Evolutionary conservation across 1,140 invertebrate species (phyloP), one percentile per base, ranked within the genome.

Genomic region (Prorops nasuta): DNA sequence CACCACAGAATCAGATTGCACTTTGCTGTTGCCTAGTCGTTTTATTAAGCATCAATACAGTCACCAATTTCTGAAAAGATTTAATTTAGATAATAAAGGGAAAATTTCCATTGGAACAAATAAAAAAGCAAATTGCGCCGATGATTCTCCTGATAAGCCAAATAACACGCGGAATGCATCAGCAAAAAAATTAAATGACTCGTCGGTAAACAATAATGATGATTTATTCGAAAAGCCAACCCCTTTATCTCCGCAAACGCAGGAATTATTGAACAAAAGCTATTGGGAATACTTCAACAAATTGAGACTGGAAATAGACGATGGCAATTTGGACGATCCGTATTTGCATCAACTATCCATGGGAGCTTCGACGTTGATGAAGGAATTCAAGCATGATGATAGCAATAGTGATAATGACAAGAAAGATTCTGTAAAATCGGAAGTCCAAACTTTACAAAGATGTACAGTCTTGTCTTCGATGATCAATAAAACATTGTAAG

Each of bases 221-320:
- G 38, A 51, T 10, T 8, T 3, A 6, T 35, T 45, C 2, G 45
- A 58, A 16, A 56, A 46, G 40, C 36, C 49, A 17, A 64, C 42
- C 15, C 20, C n/a, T n/a, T 64, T 74, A 22, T 49, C 69, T 0
- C 20, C 58, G 2, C 67, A 72, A 44, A 72, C 71, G 2, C 67
- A 65, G 47, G 46, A 53, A 39, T 40, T 70, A 6, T 43, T 74
- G 9, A 72, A 56, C 32, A 65, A 69, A 45, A 72, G 55, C 56
- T 74, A 74, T 41, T 65, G 68, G 49, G 60, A 72, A 1, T 72
- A 70, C 56, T 74, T 70, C 15, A 65, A 64, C n/a, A 70, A 61
- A 50, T 56, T 69, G 44, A 46, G 20, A 24, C 42, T 2, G 16
- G 31, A 2, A 45, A 22, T 39, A 9, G 51, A 0, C 43, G 63